Evolutionary conservation across 2,797 vertebrate species (phyloP).

Genomic region (Neoniphon sammara): DNA sequence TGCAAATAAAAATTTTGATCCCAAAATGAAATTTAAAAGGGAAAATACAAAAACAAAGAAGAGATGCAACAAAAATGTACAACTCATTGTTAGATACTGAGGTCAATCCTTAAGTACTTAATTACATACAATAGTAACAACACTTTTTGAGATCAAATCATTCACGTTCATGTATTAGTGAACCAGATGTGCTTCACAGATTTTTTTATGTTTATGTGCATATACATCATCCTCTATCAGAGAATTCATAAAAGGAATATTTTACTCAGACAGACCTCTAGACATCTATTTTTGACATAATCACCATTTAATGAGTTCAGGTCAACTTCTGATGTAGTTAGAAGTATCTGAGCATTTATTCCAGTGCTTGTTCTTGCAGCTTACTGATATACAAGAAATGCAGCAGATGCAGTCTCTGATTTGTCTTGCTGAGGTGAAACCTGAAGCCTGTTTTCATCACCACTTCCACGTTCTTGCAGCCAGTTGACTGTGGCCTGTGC

Average conservation of each 20-base stretch:
- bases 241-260: constrained; percentile 19
- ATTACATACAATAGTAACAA: constrained; percentile 3
- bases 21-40: no score
- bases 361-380: constrained; percentile 5
- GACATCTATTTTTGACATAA: constrained; percentile 5
- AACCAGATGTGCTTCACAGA: not conserved
- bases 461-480: constrained; percentile 22
- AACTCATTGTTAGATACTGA: constrained; percentile 3
- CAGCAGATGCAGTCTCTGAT: not conserved
- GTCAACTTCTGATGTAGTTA: not conserved
- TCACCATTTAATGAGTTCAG: not conserved
- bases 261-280: constrained; percentile 1
- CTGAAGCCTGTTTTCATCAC: constrained; percentile 14
- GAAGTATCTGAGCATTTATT: not conserved
- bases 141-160: not conserved
- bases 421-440: constrained; percentile 14
- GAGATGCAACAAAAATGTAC: not conserved
- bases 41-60: no score
- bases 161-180: not conserved
- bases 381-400: not conserved
- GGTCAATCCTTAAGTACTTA: constrained; percentile 2
- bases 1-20: not conserved
- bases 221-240: constrained; percentile 7
- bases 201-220: not conserved
- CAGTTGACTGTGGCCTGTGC: not conserved